Base-by-base conservation (phyloP, 2,113 vertebrate genomes). In the Podocnemis expansa region DNA sequence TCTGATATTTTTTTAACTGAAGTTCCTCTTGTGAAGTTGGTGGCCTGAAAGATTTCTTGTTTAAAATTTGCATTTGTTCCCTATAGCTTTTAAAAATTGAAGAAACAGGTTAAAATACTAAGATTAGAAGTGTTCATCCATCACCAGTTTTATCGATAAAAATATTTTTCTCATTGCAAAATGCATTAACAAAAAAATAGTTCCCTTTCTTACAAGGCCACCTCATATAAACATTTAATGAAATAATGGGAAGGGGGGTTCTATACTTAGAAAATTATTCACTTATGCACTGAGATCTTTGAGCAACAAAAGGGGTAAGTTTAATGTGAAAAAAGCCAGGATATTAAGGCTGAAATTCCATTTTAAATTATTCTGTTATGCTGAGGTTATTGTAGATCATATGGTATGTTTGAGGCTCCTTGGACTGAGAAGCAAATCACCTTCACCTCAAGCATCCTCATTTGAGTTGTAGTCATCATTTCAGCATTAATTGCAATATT, bases 311-410 rank as follows among this genome's bases (percentile, higher is more conserved):
- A 82, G 81, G 87, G 56, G 24, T 6, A 78, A 45, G 5, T 10
- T 78, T 79, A 3, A 38, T 87, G 90, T 73, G 0, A 84, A 38
- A 90, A 76, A 2, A 27, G 13, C 10, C 38, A 10, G 1, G 0
- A 0, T 1, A 0, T 56, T 16, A 90, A 87, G 24, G 21, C 41
- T 92, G 78, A 89, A 84, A 87, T 89, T 78, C 8, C 78, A 11
- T 85, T 92, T 38, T 60, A 75, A 92, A 75, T 84, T 84, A 34
- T 45, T 56, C 1, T 25, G 27, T 25, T 79, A 34, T 95, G 4
- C 4, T 47, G 49, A 81, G 4, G 25, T 2, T 79, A 13, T 82
- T 88, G 51, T 73, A 76, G n/a, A 51, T 88, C 31, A 60, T 58
- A 82, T 54, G 31, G 7, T 70, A 70, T 3, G 10, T 76, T 56